A percentile compares a stretch with the other conserved stretches of the same genome.
Evolutionary conservation across 2,113 vertebrate genomes (phyloP).

Genomic region (Blennius ocellaris): DNA sequence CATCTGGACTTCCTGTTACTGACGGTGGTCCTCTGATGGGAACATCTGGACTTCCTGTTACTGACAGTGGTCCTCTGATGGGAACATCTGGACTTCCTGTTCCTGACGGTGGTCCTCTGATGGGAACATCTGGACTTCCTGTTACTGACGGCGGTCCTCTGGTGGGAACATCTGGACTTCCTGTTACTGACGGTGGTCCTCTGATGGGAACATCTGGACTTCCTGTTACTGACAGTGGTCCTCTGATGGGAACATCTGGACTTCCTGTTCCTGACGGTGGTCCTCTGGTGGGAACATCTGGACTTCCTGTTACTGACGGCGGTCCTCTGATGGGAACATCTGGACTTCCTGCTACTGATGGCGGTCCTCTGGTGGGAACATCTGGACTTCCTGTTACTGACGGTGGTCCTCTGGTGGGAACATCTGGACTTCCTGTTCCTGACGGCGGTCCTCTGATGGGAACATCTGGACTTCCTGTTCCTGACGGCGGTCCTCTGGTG

Average conservation of each 20-base stretch:
- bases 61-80: constrained; percentile 28
- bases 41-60: constrained; percentile 23
- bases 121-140: constrained; percentile 13
- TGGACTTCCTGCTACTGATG: constrained; percentile 39
- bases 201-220: constrained; percentile 38
- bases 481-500: constrained; percentile 28
- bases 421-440: constrained; percentile 29
- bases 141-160: constrained; percentile 23
- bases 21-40: constrained; percentile 26
- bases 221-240: constrained; percentile 24
- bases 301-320: constrained; percentile 36
- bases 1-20: constrained; percentile 29
- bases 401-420: constrained; percentile 13
- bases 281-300: constrained; percentile 11
- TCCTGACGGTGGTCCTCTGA: constrained; percentile 35
- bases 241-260: constrained; percentile 22
- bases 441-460: constrained; percentile 26
- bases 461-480: constrained; percentile 37
- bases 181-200: constrained; percentile 15
- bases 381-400: constrained; percentile 34
- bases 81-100: constrained; percentile 27
- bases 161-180: constrained; percentile 28
- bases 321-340: constrained; percentile 22
- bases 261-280: constrained; percentile 29
- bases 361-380: constrained; percentile 11